Conservation (phyloP, 2,797 vertebrate species). For the Ctenochaetus hawaiiensis region DNA sequence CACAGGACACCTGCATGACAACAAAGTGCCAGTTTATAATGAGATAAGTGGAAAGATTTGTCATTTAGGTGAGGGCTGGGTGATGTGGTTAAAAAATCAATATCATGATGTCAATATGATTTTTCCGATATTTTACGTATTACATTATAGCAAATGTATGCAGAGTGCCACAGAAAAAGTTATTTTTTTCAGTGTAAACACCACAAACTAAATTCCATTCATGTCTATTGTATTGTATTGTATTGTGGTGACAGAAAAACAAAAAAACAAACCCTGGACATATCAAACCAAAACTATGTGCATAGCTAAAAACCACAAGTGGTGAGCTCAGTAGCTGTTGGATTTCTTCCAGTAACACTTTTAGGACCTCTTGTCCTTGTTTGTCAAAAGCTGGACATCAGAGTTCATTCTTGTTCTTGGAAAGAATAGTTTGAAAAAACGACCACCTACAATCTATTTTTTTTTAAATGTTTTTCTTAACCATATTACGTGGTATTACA, state of each 20-base stretch:
- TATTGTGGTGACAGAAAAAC: no score
- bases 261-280: not conserved
- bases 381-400: no score
- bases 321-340: not conserved
- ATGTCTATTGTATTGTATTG: no score
- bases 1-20: constrained; percentile 31
- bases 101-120: not conserved
- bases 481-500: not conserved
- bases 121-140: not conserved
- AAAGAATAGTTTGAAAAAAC: not conserved
- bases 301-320: not conserved
- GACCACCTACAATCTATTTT: not conserved
- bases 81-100: not conserved
- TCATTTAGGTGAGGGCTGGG: not conserved
- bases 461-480: not conserved
- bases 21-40: constrained; percentile 27
- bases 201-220: no score
- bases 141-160: not conserved
- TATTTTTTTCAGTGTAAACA: no score
- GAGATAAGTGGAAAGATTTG: constrained; percentile 53
- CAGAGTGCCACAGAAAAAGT: no score
- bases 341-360: not conserved
- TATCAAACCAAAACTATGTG: not conserved
- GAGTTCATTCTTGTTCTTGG: not conserved
- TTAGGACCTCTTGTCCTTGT: not conserved